Conservation (phyloP, 2,113 vertebrate species). For the Cyprinodon brontotheroides region DNA sequence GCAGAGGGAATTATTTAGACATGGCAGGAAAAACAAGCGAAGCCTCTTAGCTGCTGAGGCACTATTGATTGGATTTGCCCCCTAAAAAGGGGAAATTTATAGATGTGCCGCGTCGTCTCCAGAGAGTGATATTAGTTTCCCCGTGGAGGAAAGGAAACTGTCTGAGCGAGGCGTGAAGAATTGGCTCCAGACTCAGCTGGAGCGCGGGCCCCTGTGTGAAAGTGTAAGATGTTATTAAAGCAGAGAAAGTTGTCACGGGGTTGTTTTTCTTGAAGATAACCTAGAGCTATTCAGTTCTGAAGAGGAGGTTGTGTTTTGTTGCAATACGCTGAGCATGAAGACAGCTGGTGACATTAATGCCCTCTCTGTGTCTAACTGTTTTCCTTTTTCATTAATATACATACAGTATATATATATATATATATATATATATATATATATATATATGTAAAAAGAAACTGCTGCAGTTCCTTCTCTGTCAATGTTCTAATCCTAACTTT, state of each 20-base stretch:
- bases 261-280: slow-evolving; percentile 69
- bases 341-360: slow-evolving; percentile 59
- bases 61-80: slow-evolving; percentile 71
- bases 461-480: neutral
- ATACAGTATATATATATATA: too few relatives aligned
- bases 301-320: slow-evolving; percentile 39
- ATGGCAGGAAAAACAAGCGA: slow-evolving; percentile 62
- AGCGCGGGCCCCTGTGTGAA: slow-evolving; percentile 39
- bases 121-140: slow-evolving; percentile 64
- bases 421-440: too few relatives aligned
- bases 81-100: slow-evolving; percentile 70
- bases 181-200: slow-evolving; percentile 55
- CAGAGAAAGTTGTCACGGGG: slow-evolving; percentile 66
- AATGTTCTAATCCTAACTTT: neutral
- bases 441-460: neutral
- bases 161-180: slow-evolving; percentile 66
- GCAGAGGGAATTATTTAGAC: slow-evolving; percentile 59
- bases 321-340: slow-evolving; percentile 4
- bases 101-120: slow-evolving; percentile 49
- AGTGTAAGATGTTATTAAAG: slow-evolving; percentile 66
- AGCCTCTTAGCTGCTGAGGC: slow-evolving; percentile 56
- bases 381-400: slow-evolving; percentile 14
- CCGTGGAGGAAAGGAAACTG: slow-evolving; percentile 52
- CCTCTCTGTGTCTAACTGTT: slow-evolving; percentile 17
- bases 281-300: slow-evolving; percentile 60